Evolutionary conservation across 2,113 vertebrate species (phyloP).

Genomic region (Tringa solitaria): DNA sequence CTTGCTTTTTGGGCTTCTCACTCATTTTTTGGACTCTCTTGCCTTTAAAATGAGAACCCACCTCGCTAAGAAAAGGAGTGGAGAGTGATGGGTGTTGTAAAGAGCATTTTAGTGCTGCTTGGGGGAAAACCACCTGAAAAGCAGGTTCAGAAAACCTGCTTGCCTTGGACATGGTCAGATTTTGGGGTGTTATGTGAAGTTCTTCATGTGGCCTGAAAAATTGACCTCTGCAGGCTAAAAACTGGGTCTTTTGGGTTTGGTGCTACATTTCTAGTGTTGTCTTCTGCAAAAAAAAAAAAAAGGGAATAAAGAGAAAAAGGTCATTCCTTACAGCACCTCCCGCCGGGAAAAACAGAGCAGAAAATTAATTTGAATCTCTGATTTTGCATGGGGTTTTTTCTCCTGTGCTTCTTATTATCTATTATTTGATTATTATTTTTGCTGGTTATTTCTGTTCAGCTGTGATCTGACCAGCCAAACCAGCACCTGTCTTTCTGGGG

Average conservation of each 20-base stretch:
- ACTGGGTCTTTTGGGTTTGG: background rate
- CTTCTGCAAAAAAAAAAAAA: background rate
- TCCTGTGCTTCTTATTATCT: background rate
- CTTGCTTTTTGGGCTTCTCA: background rate
- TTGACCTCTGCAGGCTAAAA: background rate
- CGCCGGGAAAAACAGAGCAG: accelerated
- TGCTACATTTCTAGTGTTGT: background rate
- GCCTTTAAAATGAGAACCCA: background rate
- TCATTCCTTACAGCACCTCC: background rate
- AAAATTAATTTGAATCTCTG: background rate
- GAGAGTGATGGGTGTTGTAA: background rate
- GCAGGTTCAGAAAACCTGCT: accelerated
- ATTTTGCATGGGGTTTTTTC: background rate
- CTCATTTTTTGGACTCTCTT: background rate
- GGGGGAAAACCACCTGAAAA: background rate
- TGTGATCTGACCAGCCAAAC: background rate
- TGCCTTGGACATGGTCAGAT: background rate
- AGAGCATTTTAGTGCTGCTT: background rate
- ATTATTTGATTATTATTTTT: background rate
- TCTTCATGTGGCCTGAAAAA: background rate
- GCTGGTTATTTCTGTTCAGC: background rate
- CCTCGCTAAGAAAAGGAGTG: background rate
- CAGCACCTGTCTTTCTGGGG: background rate
- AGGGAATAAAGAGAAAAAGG: background rate
- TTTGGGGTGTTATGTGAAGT: background rate